These are phyloP conservation scores for Saguinus midas DNA, from an alignment of 2,113 vertebrate genomes.

Conservation along the genomic window DNA sequence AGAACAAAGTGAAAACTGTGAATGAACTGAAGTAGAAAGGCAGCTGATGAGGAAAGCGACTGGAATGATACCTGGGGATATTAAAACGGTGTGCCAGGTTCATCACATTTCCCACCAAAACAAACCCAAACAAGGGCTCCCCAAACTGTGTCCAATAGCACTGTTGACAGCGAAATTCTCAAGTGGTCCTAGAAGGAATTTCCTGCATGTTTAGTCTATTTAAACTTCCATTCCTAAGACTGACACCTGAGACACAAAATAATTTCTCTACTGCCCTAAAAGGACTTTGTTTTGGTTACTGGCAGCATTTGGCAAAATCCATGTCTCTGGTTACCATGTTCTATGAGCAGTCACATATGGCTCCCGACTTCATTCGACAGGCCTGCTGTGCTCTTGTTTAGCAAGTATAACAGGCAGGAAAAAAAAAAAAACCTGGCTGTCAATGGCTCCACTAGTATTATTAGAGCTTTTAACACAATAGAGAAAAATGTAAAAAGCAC, in stretches of 20 bases:
- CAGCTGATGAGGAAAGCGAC: rapidly evolving
- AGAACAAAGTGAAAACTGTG: not conserved
- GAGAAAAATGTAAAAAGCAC: constrained; percentile 20
- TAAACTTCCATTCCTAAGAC: not conserved
- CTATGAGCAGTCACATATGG: constrained; percentile 77
- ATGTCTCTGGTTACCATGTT: not conserved
- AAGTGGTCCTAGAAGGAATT: not conserved
- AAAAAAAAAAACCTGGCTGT: not conserved
- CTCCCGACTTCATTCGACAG: constrained; percentile 77
- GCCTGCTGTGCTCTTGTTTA: constrained; percentile 62
- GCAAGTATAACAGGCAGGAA: not conserved
- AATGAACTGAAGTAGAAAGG: not conserved
- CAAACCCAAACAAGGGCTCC: not conserved
- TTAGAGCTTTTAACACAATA: not conserved
- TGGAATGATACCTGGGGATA: rapidly evolving
- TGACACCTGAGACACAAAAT: not conserved
- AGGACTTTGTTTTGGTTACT: not conserved
- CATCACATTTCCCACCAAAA: not conserved
- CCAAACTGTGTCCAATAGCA: not conserved
- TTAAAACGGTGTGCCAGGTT: rapidly evolving
- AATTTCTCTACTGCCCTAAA: not conserved
- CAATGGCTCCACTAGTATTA: not conserved
- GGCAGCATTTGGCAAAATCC: constrained; percentile 58
- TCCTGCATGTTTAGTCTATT: rapidly evolving
- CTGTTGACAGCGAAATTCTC: not conserved